phyloP scores from a whole-genome alignment of 1,140 invertebrate species.

The Nomia melanderi region DNA sequence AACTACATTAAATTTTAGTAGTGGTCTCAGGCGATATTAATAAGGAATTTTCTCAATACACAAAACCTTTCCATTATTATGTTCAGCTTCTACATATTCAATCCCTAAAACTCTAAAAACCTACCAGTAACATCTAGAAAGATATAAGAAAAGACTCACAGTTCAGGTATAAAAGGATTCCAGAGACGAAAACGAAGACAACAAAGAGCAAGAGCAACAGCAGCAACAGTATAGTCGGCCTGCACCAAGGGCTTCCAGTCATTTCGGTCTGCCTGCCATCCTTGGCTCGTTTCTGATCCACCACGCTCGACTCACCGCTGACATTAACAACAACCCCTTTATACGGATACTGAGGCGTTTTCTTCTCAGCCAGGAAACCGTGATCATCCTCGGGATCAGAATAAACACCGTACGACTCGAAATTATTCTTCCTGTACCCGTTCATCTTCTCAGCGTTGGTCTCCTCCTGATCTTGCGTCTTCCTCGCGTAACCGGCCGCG shows the following conservation, averaged over 20 bases:
- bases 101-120: neutral
- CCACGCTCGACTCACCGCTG: conserved; percentile 79
- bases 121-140: neutral
- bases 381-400: conserved; percentile 82
- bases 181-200: conserved; percentile 82
- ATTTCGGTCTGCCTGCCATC: conserved; percentile 70
- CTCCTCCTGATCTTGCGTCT: conserved; percentile 74
- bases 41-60: no score
- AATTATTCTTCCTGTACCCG: conserved; percentile 79
- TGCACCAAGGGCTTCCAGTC: conserved; percentile 78
- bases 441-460: conserved; percentile 74
- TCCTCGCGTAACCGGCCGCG: conserved; percentile 66
- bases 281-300: conserved; percentile 76
- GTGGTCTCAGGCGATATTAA: no score
- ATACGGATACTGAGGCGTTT: conserved; percentile 77
- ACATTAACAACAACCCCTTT: conserved; percentile 82
- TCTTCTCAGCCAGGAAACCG: conserved; percentile 78
- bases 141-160: conserved; percentile 81
- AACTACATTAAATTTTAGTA: no score
- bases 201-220: conserved; percentile 81
- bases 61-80: no score
- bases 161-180: conserved; percentile 83
- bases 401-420: conserved; percentile 82
- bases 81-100: neutral
- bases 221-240: conserved; percentile 81